Evolutionary conservation across 1,140 invertebrate genomes (phyloP), one percentile per base, ranked within the genome.

Genomic region (Centruroides vittatus): DNA sequence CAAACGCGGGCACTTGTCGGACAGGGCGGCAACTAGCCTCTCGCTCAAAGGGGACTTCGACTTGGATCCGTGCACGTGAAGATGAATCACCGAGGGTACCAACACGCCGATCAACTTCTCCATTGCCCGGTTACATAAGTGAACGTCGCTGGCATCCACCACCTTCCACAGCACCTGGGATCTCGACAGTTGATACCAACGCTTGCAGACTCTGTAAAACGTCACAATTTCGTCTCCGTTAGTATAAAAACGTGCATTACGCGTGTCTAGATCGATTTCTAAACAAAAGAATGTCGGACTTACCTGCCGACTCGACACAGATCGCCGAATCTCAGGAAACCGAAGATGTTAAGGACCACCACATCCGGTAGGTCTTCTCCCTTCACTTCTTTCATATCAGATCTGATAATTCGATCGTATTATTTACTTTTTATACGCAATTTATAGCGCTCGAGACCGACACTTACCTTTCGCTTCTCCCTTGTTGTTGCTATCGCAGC

Each of bases 81-180:
- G 47, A 47, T 64, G 59, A 4, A 34, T 52, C 35, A 64, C 62
- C 47, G 57, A 58, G 1, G 62, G 13, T 13, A 59, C 55, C 34
- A 64, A 59, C 23, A 60, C 49, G 8, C 56, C 52, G 35, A 64
- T 52, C n/a, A 64, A n/a, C 49, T 64, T 64, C 41, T 60, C 53
- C 34, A 64, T 23, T 9, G 60, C 59, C 35, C 61, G 48, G 41
- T 59, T 59, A 35, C 59, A 58, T 13, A 64, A 47, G 34, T 64
- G 55, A 53, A 64, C 61, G 47, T 64, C 62, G 35, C 58, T 58
- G 47, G 62, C 59, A 58, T 64, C 62, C 4, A 64, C 62, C 58
- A 56, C 23, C 36, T 61, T 64, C 62, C 62, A 64, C 4, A 64
- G 23, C 3, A 61, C 41, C n/a, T 49, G 50, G 13, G 58, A 64